Evolutionary conservation across 2,113 vertebrate species (phyloP).

Genomic region (Saccopteryx bilineata): DNA sequence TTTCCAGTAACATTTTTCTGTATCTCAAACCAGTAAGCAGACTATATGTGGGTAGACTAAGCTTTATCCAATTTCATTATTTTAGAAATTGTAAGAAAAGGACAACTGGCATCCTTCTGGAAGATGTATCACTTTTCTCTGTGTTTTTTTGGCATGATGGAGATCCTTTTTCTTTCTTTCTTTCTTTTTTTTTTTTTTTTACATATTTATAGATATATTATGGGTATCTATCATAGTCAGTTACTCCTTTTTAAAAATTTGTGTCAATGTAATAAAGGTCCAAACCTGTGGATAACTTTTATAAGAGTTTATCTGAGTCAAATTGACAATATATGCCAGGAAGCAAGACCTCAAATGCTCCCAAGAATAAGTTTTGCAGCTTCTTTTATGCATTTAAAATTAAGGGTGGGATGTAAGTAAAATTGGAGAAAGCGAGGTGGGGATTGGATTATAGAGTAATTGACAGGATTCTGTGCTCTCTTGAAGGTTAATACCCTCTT

Average conservation of each 20-base stretch:
- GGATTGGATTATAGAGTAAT: background rate
- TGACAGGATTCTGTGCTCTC: background rate
- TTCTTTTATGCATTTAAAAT: background rate
- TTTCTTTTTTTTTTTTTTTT: background rate
- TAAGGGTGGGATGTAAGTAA: background rate
- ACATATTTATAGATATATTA: background rate
- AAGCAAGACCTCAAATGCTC: background rate
- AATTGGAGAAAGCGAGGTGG: background rate
- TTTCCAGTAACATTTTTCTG: background rate
- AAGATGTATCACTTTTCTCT: background rate
- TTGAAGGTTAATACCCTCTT: background rate
- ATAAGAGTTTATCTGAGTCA: background rate
- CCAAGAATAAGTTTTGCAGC: background rate
- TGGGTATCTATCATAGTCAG: background rate
- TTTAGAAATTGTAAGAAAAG: background rate
- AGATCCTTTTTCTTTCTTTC: background rate
- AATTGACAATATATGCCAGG: background rate
- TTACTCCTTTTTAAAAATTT: background rate
- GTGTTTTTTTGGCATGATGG: background rate
- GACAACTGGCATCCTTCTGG: background rate
- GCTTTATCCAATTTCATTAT: background rate
- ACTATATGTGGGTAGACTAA: background rate
- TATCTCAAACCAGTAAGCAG: background rate
- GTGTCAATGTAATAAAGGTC: background rate
- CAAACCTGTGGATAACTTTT: background rate